Percentiles rank a stretch among this genome's conserved stretches.
These are phyloP conservation scores for Gryllus bimaculatus DNA, from an alignment of 1,140 invertebrate genomes.

Conservation along the genomic window DNA sequence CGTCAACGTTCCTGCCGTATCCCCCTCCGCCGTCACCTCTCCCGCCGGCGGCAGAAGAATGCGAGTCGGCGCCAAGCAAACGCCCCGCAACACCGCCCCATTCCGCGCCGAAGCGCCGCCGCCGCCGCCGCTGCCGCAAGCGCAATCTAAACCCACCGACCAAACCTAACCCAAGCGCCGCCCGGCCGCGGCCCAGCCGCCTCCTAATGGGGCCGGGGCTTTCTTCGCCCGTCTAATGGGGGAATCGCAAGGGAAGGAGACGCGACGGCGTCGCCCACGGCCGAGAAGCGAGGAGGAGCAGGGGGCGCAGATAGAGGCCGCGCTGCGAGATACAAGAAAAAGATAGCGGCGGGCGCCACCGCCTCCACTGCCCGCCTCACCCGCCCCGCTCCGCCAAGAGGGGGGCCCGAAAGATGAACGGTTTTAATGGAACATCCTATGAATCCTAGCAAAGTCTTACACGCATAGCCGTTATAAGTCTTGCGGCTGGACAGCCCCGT, in stretches of 20 bases:
- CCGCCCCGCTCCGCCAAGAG: neutral
- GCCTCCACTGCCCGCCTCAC: no score
- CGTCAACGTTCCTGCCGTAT: no score
- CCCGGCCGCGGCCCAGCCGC: neutral
- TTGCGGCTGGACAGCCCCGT: conserved; percentile 12
- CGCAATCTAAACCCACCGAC: conserved; percentile 19
- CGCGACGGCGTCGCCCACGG: neutral
- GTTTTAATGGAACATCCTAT: conserved; percentile 22
- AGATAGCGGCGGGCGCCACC: neutral
- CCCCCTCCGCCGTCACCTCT: no score
- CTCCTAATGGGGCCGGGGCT: conserved; percentile 19
- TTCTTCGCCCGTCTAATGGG: conserved; percentile 21
- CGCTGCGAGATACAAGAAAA: neutral
- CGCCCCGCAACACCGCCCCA: neutral
- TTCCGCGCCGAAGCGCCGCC: neutral
- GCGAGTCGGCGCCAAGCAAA: no score
- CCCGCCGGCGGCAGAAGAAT: no score
- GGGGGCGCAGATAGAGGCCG: no score
- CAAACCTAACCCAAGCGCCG: conserved; percentile 7
- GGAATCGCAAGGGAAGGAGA: conserved; percentile 8
- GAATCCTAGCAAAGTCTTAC: conserved; percentile 19
- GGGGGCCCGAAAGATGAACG: conserved; percentile 19
- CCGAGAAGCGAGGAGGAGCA: conserved; percentile 8
- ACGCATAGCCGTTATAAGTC: conserved; percentile 19
- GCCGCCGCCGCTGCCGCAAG: no score